Percentiles rank a stretch among this genome's conserved stretches.
Conservation (phyloP, 2,113 vertebrate genomes). For the Benitochromis conjunctus region DNA sequence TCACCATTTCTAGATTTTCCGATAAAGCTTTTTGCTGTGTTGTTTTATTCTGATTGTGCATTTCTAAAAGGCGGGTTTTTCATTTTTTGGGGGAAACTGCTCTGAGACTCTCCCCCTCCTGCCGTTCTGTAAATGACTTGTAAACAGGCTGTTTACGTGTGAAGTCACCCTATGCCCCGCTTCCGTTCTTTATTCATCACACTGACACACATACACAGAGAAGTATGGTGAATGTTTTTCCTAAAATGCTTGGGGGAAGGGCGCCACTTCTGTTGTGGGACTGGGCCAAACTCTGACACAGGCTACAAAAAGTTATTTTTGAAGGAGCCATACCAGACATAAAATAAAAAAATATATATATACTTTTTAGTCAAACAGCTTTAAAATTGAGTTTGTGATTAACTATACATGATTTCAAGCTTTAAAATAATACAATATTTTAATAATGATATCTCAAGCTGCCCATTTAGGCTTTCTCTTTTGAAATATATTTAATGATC, state of each 20-base stretch:
- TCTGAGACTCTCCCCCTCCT: slow-evolving; percentile 14
- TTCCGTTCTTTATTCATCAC: slow-evolving; percentile 65
- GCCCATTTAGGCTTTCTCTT: neutral
- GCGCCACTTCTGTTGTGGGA: neutral
- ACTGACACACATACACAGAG: slow-evolving; percentile 30
- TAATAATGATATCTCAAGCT: neutral
- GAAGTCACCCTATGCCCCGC: slow-evolving; percentile 54
- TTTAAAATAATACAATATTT: neutral
- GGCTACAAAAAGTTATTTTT: neutral
- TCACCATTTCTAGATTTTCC: neutral
- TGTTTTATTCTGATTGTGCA: neutral
- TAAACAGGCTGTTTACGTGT: slow-evolving; percentile 66
- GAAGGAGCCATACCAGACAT: neutral
- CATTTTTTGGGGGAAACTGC: slow-evolving; percentile 7
- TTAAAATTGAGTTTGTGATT: neutral
- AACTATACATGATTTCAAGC: neutral
- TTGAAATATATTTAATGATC: neutral
- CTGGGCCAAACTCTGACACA: neutral
- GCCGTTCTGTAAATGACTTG: slow-evolving; percentile 52
- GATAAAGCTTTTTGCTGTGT: neutral
- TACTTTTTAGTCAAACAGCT: neutral
- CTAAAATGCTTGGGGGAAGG: slow-evolving; percentile 37
- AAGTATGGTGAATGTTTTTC: slow-evolving; percentile 44
- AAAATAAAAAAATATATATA: neutral
- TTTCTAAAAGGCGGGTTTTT: slow-evolving; percentile 27